Evolutionary conservation across 2,797 vertebrate genomes (phyloP).

Genomic region (Hafferia zeledoni): DNA sequence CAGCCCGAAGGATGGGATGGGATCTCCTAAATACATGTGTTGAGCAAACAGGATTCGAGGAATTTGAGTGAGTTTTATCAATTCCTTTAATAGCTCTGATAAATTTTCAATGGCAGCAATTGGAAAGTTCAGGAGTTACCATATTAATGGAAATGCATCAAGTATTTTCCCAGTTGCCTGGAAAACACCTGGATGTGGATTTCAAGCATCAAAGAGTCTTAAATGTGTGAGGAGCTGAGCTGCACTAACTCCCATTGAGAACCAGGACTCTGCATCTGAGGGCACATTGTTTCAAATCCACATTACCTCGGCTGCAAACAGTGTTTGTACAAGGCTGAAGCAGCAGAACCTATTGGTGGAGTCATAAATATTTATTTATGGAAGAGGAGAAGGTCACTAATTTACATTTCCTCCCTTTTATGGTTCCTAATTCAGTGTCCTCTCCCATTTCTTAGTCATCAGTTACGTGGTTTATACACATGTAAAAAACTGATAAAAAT

Average conservation of each 20-base stretch:
- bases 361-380: neutral
- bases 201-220: neutral
- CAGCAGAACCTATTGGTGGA: neutral
- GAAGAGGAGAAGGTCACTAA: neutral
- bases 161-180: neutral
- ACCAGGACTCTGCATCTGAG: neutral
- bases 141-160: neutral
- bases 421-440: neutral
- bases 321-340: neutral
- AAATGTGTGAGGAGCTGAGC: neutral
- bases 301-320: neutral
- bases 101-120: neutral
- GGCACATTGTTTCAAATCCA: neutral
- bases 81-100: neutral
- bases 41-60: neutral
- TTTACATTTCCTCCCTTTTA: slow-evolving; percentile 1
- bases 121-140: neutral
- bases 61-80: rapidly evolving
- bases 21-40: neutral
- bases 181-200: neutral
- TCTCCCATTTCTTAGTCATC: neutral
- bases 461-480: neutral
- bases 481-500: neutral
- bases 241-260: neutral
- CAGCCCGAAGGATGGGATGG: neutral